These are phyloP conservation scores for Hemicordylus capensis DNA, from an alignment of 2,113 vertebrate species.

Conservation along the genomic window DNA sequence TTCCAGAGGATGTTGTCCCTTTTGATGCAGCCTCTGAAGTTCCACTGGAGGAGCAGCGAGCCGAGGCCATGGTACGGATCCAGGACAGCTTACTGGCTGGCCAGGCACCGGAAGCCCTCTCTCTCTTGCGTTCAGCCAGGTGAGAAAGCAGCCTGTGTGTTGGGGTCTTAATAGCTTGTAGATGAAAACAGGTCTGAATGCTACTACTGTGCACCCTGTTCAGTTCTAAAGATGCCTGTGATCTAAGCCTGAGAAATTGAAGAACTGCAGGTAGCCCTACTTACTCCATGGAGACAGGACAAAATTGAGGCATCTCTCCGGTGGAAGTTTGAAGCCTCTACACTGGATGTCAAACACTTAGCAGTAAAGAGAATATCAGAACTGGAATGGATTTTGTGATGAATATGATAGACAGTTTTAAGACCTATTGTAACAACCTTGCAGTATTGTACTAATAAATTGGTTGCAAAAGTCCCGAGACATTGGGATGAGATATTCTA, in stretches of 20 bases:
- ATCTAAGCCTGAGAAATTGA: not conserved
- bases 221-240: not conserved
- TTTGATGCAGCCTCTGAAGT: constrained; percentile 91
- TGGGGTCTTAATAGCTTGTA: not conserved
- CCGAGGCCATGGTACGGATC: constrained; percentile 85
- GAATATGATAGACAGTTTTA: not conserved
- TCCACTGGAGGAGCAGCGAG: constrained; percentile 88
- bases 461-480: not conserved
- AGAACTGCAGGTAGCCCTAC: not conserved
- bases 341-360: not conserved
- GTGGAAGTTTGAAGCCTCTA: not conserved
- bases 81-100: constrained; percentile 81
- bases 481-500: not conserved
- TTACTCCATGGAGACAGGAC: not conserved
- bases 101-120: constrained; percentile 79
- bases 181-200: not conserved
- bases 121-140: constrained; percentile 89
- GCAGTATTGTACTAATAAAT: not conserved
- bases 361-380: not conserved
- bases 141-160: constrained; percentile 42
- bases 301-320: not conserved
- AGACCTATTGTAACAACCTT: not conserved
- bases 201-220: not conserved
- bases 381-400: not conserved
- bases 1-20: constrained; percentile 79